Evolutionary conservation across 2,888 invertebrate genomes (phyloP), one percentile per base, ranked within the genome.

Genomic region (Luperina nickerlii): DNA sequence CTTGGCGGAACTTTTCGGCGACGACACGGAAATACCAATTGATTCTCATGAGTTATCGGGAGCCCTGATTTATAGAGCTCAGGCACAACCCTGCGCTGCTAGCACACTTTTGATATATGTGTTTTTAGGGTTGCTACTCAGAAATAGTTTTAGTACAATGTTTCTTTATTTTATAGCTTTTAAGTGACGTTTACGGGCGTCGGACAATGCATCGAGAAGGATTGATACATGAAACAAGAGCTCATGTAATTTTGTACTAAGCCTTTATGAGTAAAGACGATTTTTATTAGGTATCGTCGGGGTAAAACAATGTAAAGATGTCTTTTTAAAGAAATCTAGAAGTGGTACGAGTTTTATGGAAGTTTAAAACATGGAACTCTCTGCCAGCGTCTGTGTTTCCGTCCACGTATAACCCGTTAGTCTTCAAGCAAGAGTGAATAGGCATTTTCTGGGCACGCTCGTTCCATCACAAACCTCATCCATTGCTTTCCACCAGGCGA

Each of bases 21-120:
- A 87, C 88, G 90, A 88, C 89, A 87, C 88, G 89, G 87, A 88
- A 87, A 87, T 89, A 89, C 87, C 90, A 91, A 92, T 92, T 91
- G 91, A 92, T 92, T 92, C 88, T 79, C 80, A 83, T 88, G 87
- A 90, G 86, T 89, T 91, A 90, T 90, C 85, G 92, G 89, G 89
- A 92, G 81, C 90, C 90, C 90, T 93, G 93, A 94, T 95, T 95
- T 95, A 95, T 94, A 89, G 92, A 89, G 89, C 88, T 91, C 92
- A 87, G 90, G 89, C 87, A 81, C 93, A 91, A 90, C 90, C 90
- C 90, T 90, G 90, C 84, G 83, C 88, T 90, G 83, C 88, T 90
- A 86, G 85, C 83, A 85, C 89, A 90, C 89, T 91, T 94, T 93
- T 95, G 94, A 95, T 93, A 92, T 93, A 94, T 92, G 91, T 90